These are phyloP conservation scores for Aurelia sp. DNA, from an alignment of 30 jellyfish, hydroid and myxozoan genomes.

Conservation along the genomic window DNA sequence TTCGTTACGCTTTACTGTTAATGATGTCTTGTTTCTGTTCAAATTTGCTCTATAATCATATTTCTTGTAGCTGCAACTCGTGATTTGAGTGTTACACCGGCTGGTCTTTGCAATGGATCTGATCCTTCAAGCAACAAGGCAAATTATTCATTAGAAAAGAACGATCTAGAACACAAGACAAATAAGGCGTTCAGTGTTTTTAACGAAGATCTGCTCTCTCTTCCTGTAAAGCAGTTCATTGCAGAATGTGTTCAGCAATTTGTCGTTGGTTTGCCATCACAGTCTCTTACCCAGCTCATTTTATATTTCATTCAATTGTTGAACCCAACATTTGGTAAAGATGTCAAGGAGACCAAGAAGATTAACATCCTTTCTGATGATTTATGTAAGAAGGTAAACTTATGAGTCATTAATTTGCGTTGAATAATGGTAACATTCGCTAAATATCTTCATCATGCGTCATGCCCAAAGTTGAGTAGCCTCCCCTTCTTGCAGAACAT, in stretches of 20 bases:
- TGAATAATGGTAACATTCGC: no score
- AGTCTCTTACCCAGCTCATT: conserved; percentile 69
- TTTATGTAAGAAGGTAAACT: conserved; percentile 81
- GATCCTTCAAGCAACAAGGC: neutral
- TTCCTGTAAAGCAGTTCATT: conserved; percentile 91
- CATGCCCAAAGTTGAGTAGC: no score
- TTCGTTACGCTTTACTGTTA: no score
- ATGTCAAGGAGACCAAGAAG: conserved; percentile 69
- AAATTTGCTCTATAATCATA: no score
- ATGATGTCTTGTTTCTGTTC: no score
- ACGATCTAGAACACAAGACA: no score
- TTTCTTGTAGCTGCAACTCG: conserved; percentile 82
- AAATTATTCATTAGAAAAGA: neutral
- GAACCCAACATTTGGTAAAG: conserved; percentile 72
- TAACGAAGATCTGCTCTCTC: conserved; percentile 87
- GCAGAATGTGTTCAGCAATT: conserved; percentile 90
- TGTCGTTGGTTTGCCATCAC: conserved; percentile 88
- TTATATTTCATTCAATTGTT: conserved; percentile 54
- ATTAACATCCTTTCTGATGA: conserved; percentile 59
- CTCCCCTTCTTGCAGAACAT: no score
- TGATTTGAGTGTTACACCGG: conserved; percentile 35
- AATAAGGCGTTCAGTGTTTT: conserved; percentile 55
- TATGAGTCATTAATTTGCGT: no score
- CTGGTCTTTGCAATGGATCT: conserved; percentile 43
- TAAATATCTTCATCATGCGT: no score